Evolutionary conservation across 2,888 invertebrate species (phyloP).

Genomic region (Meta bourneti): DNA sequence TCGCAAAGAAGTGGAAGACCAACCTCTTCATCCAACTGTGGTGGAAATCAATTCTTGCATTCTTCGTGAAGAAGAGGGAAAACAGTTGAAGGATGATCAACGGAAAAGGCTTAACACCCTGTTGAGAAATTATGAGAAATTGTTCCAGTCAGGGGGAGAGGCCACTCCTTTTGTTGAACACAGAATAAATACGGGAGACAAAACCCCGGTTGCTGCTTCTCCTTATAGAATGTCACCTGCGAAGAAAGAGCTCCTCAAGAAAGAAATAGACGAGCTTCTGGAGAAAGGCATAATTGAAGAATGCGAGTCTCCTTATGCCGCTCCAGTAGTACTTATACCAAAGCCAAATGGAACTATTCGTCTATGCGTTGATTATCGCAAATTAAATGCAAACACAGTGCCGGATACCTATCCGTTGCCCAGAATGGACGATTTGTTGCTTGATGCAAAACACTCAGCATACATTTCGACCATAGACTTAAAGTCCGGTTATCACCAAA

Average conservation of each 20-base stretch:
- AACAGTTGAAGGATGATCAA: too few relatives aligned
- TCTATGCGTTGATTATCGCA: background rate
- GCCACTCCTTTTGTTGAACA: constrained; percentile 5
- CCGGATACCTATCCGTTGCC: constrained; percentile 14
- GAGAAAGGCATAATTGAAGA: constrained; percentile 15
- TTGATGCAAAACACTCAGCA: background rate
- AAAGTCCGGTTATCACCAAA: constrained; percentile 4
- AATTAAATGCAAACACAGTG: background rate
- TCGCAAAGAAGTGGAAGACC: too few relatives aligned
- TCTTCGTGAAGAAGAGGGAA: too few relatives aligned
- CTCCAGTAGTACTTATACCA: constrained; percentile 4
- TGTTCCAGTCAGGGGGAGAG: constrained; percentile 19
- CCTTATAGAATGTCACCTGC: background rate
- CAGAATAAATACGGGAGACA: background rate
- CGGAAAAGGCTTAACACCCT: too few relatives aligned
- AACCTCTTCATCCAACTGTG: too few relatives aligned
- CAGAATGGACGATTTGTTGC: background rate
- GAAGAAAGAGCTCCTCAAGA: background rate
- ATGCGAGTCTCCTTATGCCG: constrained; percentile 13
- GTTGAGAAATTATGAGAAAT: background rate
- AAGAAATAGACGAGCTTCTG: background rate
- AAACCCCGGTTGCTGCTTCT: constrained; percentile 9
- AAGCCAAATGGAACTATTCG: background rate
- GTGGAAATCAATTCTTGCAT: too few relatives aligned
- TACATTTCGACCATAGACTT: constrained; percentile 15